A percentile compares a stretch with the other conserved stretches of the same genome.
These are phyloP conservation scores for Oedothorax gibbosus DNA, from an alignment of 1,140 invertebrate genomes.

Conservation along the genomic window DNA sequence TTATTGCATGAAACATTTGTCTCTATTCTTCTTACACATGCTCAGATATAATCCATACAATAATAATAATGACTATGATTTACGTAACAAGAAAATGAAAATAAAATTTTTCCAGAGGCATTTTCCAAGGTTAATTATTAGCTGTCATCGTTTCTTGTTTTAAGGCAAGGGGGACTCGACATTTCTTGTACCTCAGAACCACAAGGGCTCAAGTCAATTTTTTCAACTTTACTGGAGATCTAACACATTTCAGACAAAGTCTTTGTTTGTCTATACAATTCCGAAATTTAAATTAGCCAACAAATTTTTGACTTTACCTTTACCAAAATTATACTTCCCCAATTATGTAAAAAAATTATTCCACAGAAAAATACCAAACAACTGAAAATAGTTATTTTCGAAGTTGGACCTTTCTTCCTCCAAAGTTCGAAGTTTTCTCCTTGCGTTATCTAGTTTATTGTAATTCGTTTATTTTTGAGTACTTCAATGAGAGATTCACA, in stretches of 20 bases:
- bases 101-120: not conserved
- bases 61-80: conserved; percentile 45
- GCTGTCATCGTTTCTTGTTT: conserved; percentile 59
- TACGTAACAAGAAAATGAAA: not conserved
- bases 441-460: not conserved
- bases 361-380: not conserved
- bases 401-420: not conserved
- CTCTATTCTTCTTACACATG: too few relatives aligned
- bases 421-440: not conserved
- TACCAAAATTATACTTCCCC: not conserved
- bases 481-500: not conserved
- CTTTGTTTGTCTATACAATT: not conserved
- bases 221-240: not conserved
- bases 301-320: not conserved
- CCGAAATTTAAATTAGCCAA: not conserved
- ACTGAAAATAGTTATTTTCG: not conserved
- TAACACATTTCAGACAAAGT: not conserved
- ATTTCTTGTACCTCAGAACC: not conserved
- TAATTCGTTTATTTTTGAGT: not conserved
- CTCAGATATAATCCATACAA: conserved; percentile 31
- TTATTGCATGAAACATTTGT: too few relatives aligned
- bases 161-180: conserved; percentile 27
- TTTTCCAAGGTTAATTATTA: conserved; percentile 55
- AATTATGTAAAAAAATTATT: not conserved
- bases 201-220: not conserved